Conservation (phyloP, 1,140 invertebrate species). For the Phocides pigmalion region DNA sequence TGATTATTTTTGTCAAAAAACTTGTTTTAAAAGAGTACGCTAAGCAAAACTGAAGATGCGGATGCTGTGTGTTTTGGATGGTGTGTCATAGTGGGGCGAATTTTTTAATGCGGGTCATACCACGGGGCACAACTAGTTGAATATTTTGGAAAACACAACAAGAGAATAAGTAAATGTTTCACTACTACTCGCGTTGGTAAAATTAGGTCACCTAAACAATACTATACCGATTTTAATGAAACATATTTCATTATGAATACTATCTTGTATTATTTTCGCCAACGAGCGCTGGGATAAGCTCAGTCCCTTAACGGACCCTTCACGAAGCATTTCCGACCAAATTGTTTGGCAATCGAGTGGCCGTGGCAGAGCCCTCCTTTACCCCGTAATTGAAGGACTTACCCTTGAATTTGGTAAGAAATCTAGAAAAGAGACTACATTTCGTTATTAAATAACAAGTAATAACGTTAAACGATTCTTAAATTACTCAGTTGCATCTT, state of each 20-base stretch:
- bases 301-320: constrained; percentile 21
- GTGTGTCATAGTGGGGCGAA: no score
- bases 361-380: no score
- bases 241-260: constrained; percentile 9
- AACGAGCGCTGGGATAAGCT: constrained; percentile 17
- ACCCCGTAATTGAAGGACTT: constrained; percentile 19
- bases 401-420: constrained; percentile 13
- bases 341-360: constrained; percentile 32
- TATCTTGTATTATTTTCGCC: constrained; percentile 14
- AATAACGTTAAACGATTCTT: no score
- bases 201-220: background rate
- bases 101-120: no score
- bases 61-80: no score
- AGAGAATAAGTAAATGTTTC: background rate
- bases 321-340: constrained; percentile 30
- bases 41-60: no score
- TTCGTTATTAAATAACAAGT: background rate
- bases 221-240: constrained; percentile 1
- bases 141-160: no score
- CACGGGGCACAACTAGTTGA: no score
- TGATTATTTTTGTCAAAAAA: no score
- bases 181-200: background rate
- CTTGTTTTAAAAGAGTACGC: no score
- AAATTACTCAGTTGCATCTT: no score
- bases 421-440: background rate